phyloP scores from a whole-genome alignment of 1,140 invertebrate species.

The Paramacrobiotus metropolitanus region DNA sequence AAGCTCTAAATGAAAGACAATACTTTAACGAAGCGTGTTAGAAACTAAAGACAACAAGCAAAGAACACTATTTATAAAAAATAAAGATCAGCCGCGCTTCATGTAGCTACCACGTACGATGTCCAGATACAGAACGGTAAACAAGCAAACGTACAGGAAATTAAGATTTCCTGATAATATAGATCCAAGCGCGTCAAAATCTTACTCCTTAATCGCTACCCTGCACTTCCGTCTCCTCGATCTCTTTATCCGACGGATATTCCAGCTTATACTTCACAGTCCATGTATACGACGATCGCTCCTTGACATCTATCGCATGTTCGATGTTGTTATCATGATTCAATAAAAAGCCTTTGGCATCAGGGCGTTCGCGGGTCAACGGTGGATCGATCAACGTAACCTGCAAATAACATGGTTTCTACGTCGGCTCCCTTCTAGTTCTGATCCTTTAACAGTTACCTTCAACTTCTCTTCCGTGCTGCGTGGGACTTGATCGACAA shows the following conservation, averaged over 20 bases:
- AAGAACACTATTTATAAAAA: no score
- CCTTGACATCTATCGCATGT: conserved; percentile 13
- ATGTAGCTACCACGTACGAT: no score
- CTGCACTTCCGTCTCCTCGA: conserved; percentile 10
- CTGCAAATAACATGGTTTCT: conserved; percentile 12
- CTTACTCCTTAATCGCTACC: no score
- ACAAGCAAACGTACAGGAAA: no score
- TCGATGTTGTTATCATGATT: conserved; percentile 21
- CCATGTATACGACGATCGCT: conserved; percentile 7
- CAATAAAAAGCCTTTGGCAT: conserved; percentile 12
- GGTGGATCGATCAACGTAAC: conserved; percentile 17
- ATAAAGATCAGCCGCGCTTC: no score
- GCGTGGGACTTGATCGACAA: conserved; percentile 22
- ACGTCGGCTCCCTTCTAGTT: conserved; percentile 11
- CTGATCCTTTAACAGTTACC: conserved; percentile 15
- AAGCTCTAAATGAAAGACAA: no score
- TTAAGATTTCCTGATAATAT: no score
- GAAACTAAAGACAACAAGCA: no score
- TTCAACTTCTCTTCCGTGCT: conserved; percentile 24
- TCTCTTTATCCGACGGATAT: conserved; percentile 16
- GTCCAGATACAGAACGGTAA: no score
- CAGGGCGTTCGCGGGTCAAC: conserved; percentile 10
- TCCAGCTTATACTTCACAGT: conserved; percentile 19
- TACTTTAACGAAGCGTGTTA: no score
- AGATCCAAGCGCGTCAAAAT: no score